phyloP scores from a whole-genome alignment of 2,888 invertebrate genomes.

The Spodoptera littoralis region DNA sequence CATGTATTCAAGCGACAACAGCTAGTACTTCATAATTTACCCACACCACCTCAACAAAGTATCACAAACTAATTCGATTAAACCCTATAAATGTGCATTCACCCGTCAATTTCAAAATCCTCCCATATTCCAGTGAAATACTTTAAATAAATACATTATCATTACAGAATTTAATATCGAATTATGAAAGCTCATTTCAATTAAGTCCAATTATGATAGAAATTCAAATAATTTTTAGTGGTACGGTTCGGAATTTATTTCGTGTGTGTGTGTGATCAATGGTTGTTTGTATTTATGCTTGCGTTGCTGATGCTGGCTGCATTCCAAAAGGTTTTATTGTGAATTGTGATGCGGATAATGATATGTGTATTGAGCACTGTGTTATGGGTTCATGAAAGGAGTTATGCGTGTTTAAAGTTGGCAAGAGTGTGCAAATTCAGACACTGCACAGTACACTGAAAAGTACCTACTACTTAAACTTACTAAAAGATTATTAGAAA shows the following conservation, averaged over 20 bases:
- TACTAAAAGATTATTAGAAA: too few species aligned
- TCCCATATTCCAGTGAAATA: slow-evolving; percentile 14
- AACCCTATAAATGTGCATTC: slow-evolving; percentile 2
- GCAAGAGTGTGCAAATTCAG: too few species aligned
- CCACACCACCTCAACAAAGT: too few species aligned
- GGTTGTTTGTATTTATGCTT: slow-evolving; percentile 21
- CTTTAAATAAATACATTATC: slow-evolving; percentile 21
- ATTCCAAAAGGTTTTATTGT: slow-evolving; percentile 43
- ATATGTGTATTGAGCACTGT: slow-evolving; percentile 15
- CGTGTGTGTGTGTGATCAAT: slow-evolving; percentile 25
- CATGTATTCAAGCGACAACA: too few species aligned
- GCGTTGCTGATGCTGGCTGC: slow-evolving; percentile 35
- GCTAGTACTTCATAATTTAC: too few species aligned
- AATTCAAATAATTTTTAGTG: slow-evolving; percentile 42
- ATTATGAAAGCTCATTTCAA: slow-evolving; percentile 50
- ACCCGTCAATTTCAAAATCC: slow-evolving; percentile 6
- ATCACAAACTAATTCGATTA: neutral
- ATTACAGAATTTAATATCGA: slow-evolving; percentile 38
- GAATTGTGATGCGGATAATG: slow-evolving; percentile 15
- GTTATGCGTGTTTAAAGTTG: slow-evolving; percentile 17
- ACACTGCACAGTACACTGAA: too few species aligned
- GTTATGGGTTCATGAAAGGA: slow-evolving; percentile 10
- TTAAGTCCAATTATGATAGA: slow-evolving; percentile 43
- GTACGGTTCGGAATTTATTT: slow-evolving; percentile 24
- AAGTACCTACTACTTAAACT: too few species aligned